phyloP scores from a whole-genome alignment of 2,888 invertebrate species.

The Leptura quadrifasciata region DNA sequence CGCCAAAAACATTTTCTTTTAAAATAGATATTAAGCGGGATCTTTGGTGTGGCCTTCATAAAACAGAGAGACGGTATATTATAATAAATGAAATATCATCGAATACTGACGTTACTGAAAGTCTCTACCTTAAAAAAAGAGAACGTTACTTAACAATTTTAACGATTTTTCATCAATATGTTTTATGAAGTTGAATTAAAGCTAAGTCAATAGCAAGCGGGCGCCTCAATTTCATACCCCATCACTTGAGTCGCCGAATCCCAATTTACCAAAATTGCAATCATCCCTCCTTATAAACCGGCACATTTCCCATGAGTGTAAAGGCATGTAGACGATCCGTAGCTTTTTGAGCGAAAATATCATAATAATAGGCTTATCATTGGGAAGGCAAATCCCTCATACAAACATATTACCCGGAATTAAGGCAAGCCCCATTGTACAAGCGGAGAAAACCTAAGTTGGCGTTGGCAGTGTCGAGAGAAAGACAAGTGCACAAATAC shows the following conservation, averaged over 20 bases:
- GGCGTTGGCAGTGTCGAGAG: conserved; percentile 25
- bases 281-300: conserved; percentile 9
- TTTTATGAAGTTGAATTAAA: no score
- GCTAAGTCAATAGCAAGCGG: not conserved
- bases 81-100: no score
- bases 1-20: no score
- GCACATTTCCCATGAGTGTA: conserved; percentile 11
- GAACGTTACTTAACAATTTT: no score
- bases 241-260: not conserved
- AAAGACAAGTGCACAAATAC: conserved; percentile 37
- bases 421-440: conserved; percentile 20
- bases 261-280: conserved; percentile 8
- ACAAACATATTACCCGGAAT: conserved; percentile 20
- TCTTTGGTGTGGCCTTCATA: no score
- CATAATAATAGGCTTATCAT: conserved; percentile 29
- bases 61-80: no score
- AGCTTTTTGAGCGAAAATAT: conserved; percentile 26
- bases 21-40: no score
- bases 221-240: conserved; percentile 5
- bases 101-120: no score
- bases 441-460: conserved; percentile 20
- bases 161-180: no score
- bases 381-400: conserved; percentile 22
- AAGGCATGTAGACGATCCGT: conserved; percentile 1
- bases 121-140: no score